Evolutionary conservation across 2,797 vertebrate genomes (phyloP), one percentile per base, ranked within the genome.

Genomic region (Pitangus sulphuratus): DNA sequence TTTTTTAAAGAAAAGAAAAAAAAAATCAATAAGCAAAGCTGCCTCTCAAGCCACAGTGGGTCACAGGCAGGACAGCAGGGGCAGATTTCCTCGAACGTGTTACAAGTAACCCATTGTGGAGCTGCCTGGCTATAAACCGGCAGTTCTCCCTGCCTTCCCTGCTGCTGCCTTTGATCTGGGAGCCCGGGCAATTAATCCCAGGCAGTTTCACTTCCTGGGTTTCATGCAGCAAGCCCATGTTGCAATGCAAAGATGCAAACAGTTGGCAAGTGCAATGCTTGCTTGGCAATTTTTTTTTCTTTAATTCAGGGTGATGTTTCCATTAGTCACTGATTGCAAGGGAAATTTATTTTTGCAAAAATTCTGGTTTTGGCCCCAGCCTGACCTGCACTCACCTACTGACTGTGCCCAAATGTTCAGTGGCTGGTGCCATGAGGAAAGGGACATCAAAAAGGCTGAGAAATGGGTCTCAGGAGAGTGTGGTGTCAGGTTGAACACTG

Each of bases 141-240:
- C 85, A 87, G 91, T 76, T 84, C 89, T 79, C 80, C 65, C 84
- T 92, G 89, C 94, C 84, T 31, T 82, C 15, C 28, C 95, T 64
- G 70, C 84, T 44, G 92, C 90, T 81, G 91, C 84, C 95, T 97
- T 96, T 96, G 95, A 97, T 97, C 95, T 79, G 82, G 71, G 44
- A 95, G 87, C 86, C 68, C 7, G 3, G 76, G 85, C 96, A 96
- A 97, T 95, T 97, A 97, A 95, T 87, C 56, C 91, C 88, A 93
- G 93, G 96, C 94, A 96, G 96, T 97, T 97, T 97, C 96, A 97
- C 96, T 97, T 96, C 96, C 96, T 95, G 96, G 96, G 96, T 96
- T 96, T 94, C 95, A 93, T 91, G 92, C 96, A 96, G 94, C 82
- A 92, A 91, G 82, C 66, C 79, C 66, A 11, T 97, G 96, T 96